A percentile compares a stretch with the other conserved stretches of the same genome.
Evolutionary conservation across 2,113 vertebrate species (phyloP).

Genomic region (Odobenus rosmarus): DNA sequence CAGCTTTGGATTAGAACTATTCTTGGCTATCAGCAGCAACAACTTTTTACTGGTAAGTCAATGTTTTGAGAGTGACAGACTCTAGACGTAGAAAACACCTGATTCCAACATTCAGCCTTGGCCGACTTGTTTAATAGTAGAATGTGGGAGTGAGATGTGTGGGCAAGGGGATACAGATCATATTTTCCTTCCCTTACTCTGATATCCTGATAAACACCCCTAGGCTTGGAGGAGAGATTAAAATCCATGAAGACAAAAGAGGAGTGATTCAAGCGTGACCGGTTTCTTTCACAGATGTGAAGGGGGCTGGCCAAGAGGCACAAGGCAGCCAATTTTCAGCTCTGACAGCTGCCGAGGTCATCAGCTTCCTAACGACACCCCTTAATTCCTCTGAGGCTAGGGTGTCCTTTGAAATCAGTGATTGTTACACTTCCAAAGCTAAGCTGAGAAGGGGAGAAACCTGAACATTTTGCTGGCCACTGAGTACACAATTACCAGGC

Average conservation of each 20-base stretch:
- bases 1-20: background rate
- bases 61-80: background rate
- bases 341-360: conserved; percentile 70
- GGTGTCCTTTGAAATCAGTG: conserved; percentile 63
- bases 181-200: conserved; percentile 60
- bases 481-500: conserved; percentile 14
- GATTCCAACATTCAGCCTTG: background rate
- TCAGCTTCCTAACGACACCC: conserved; percentile 47
- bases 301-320: conserved; percentile 59
- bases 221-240: conserved; percentile 64
- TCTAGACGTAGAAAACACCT: background rate
- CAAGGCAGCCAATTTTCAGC: conserved; percentile 58
- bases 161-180: background rate
- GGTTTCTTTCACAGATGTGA: conserved; percentile 65
- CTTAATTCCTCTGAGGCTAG: conserved; percentile 67
- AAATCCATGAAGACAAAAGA: conserved; percentile 71
- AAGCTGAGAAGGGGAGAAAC: conserved; percentile 11
- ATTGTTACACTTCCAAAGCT: conserved; percentile 56
- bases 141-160: background rate
- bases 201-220: conserved; percentile 50
- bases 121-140: background rate
- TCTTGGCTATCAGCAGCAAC: background rate
- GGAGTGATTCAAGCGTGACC: conserved; percentile 55
- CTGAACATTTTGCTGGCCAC: background rate
- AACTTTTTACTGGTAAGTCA: background rate